Conservation (phyloP, 35 echinoderm and acorn worm genomes). For the Amphiura filiformis region DNA sequence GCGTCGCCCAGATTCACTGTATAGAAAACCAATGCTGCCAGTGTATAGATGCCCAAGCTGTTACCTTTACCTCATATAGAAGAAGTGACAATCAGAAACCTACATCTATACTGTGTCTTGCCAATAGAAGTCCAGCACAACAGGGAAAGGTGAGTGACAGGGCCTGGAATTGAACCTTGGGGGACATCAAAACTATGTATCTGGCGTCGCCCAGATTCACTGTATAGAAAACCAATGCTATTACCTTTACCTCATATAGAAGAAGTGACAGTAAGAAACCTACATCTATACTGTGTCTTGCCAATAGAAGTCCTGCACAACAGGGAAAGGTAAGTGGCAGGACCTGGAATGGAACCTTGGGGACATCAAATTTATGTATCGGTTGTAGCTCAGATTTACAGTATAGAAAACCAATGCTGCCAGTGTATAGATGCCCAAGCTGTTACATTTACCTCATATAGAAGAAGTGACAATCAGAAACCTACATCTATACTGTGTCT, state of each 20-base stretch:
- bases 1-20: constrained; percentile 77
- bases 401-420: constrained; percentile 47
- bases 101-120: constrained; percentile 68
- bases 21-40: constrained; percentile 52
- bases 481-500: constrained; percentile 62
- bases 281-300: constrained; percentile 68
- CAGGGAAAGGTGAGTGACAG: constrained; percentile 80
- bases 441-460: constrained; percentile 67
- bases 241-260: constrained; percentile 63
- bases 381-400: constrained; percentile 77
- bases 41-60: constrained; percentile 87
- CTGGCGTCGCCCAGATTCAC: constrained; percentile 76
- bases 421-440: constrained; percentile 88
- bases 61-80: constrained; percentile 63
- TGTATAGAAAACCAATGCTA: constrained; percentile 51
- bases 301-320: constrained; percentile 53
- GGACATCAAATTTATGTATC: constrained; percentile 40
- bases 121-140: constrained; percentile 53
- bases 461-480: constrained; percentile 57
- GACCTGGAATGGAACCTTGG: not conserved
- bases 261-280: constrained; percentile 56
- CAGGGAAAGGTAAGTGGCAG: constrained; percentile 75
- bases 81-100: constrained; percentile 57
- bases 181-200: constrained; percentile 62
- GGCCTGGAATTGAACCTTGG: not conserved